phyloP scores from a whole-genome alignment of 1,140 invertebrate species.

The Halictus rubicundus region DNA sequence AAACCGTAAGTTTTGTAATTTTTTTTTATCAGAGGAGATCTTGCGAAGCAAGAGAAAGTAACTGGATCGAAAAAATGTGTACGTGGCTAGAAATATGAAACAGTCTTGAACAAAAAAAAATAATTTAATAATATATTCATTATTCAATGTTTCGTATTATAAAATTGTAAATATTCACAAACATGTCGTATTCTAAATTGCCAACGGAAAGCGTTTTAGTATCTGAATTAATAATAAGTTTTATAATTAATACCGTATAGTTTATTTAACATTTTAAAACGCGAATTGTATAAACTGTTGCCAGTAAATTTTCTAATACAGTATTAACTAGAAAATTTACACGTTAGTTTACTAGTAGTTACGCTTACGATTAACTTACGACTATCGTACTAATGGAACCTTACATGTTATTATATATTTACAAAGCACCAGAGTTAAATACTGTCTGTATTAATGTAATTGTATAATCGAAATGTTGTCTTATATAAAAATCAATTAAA shows the following conservation, averaged over 20 bases:
- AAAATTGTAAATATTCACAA: too few species aligned
- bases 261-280: not conserved
- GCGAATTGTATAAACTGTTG: not conserved
- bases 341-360: not conserved
- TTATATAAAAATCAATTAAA: not conserved
- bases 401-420: conserved; percentile 29
- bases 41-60: not conserved
- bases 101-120: too few species aligned
- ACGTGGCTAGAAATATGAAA: too few species aligned
- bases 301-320: not conserved
- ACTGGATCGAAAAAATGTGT: not conserved
- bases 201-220: too few species aligned
- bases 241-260: not conserved
- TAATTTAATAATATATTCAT: too few species aligned
- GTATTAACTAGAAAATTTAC: conserved; percentile 7
- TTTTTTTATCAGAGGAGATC: not conserved
- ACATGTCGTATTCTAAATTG: too few species aligned
- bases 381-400: conserved; percentile 11
- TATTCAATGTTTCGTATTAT: too few species aligned
- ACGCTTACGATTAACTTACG: conserved; percentile 11
- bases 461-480: not conserved
- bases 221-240: not conserved
- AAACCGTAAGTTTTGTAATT: not conserved
- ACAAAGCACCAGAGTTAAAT: conserved; percentile 13
- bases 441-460: not conserved